Evolutionary conservation across 1,140 invertebrate genomes (phyloP), one percentile per base, ranked within the genome.

Genomic region (Pseudachorutes palmiensis): DNA sequence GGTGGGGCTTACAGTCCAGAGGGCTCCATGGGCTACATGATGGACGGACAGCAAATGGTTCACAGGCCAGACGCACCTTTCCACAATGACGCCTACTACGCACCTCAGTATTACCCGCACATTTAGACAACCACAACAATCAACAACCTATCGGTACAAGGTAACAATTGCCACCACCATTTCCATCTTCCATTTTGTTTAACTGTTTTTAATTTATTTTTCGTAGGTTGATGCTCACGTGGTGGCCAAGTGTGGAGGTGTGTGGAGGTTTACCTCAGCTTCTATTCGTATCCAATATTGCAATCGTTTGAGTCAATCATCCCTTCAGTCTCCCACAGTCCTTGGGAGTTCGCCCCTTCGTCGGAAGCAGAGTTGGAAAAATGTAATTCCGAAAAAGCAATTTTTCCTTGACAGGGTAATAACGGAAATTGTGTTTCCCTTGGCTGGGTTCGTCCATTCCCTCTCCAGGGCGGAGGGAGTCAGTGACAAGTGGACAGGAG

Each of bases 21-120:
- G 78, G 81, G 78, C 55, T 88, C 36, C 36, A 94, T 95, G 88
- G 90, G 91, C 75, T 96, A 95, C 84, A 94, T 94, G 90, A 93
- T 95, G 91, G 93, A 95, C 81, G 90, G 91, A 75, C 90, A 92
- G 76, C 88, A 89, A 78, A 93, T 94, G 90, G 94, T 94, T 89
- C 91, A 93, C 82, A 87, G 91, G 82, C 88, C 91, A 14, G 51
- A 55, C 32, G 67, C 66, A 49, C 58, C 68, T 55, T 65, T 69
- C 64, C 89, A 91, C 83, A 89, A 91, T 81, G 89, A 91, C 78
- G 71, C 71, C 60, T 92, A 92, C 79, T 92, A 92, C 82, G 88
- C 88, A 72, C 86, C 89, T 69, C 89, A 92, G 80, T 92, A 92
- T 82, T 92, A 92, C 79, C 89, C 89, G 74, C 90, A 90, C 81